phyloP scores from a whole-genome alignment of 2,797 vertebrate species.

The Chloroceryle inda region DNA sequence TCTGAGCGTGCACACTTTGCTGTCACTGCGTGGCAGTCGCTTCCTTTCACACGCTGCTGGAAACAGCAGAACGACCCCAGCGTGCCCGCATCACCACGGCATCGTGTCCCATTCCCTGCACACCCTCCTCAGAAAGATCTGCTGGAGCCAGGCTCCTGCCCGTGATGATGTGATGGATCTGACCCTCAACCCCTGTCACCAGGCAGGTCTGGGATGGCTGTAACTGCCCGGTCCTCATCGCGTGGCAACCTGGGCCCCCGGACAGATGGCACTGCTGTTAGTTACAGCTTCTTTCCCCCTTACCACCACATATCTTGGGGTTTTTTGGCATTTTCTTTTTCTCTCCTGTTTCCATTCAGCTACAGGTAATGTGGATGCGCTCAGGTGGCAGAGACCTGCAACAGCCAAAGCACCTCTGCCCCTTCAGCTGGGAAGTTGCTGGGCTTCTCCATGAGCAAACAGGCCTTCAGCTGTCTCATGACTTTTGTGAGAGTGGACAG shows the following conservation, averaged over 20 bases:
- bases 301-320: accelerated
- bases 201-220: neutral
- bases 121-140: neutral
- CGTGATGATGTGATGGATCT: accelerated
- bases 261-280: neutral
- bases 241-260: neutral
- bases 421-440: neutral
- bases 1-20: neutral
- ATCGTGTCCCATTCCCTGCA: neutral
- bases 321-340: neutral
- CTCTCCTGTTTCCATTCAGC: neutral
- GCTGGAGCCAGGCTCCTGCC: neutral
- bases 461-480: neutral
- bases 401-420: neutral
- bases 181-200: neutral
- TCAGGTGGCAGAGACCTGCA: neutral
- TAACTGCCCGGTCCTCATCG: neutral
- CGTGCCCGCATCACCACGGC: neutral
- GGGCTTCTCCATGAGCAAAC: neutral
- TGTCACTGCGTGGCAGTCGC: neutral
- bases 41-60: neutral
- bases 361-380: neutral
- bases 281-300: neutral
- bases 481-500: neutral
- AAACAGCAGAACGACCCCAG: neutral